Conservation (phyloP, 1,140 invertebrate genomes). For the Contarinia nasturtii region DNA sequence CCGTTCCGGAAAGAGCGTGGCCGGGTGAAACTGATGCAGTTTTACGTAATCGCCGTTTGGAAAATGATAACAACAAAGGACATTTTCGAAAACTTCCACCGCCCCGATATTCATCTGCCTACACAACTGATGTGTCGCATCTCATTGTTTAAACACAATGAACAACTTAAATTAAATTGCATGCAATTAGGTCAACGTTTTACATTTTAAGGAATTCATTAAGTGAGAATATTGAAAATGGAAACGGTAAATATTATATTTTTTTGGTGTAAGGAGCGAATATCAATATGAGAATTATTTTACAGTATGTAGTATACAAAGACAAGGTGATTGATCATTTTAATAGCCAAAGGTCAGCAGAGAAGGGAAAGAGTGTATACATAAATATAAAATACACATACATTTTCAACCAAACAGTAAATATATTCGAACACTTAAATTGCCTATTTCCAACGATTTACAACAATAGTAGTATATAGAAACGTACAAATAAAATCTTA, state of each 20-base stretch:
- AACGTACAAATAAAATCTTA: not conserved
- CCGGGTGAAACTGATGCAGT: slow-evolving; percentile 36
- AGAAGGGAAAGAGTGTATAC: too few relatives aligned
- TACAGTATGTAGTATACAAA: too few relatives aligned
- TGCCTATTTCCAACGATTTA: too few relatives aligned
- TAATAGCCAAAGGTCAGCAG: too few relatives aligned
- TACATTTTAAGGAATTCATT: not conserved
- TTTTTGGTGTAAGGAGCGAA: too few relatives aligned
- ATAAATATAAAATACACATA: too few relatives aligned
- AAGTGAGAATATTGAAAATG: not conserved
- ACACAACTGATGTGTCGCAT: slow-evolving; percentile 45
- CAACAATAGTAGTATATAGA: not conserved
- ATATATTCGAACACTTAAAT: too few relatives aligned
- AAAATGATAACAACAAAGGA: slow-evolving; percentile 16
- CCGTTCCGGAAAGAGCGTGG: slow-evolving; percentile 36
- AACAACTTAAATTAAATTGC: slow-evolving; percentile 2
- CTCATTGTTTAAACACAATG: slow-evolving; percentile 33
- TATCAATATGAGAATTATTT: too few relatives aligned
- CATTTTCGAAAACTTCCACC: slow-evolving; percentile 16
- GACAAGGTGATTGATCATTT: too few relatives aligned
- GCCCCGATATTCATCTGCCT: slow-evolving; percentile 39
- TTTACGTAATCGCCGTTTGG: slow-evolving; percentile 24
- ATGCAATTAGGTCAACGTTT: not conserved
- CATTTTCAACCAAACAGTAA: too few relatives aligned
- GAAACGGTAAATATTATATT: not conserved